phyloP scores from a whole-genome alignment of 2,797 vertebrate species.

The Pelochelys cantorii region DNA sequence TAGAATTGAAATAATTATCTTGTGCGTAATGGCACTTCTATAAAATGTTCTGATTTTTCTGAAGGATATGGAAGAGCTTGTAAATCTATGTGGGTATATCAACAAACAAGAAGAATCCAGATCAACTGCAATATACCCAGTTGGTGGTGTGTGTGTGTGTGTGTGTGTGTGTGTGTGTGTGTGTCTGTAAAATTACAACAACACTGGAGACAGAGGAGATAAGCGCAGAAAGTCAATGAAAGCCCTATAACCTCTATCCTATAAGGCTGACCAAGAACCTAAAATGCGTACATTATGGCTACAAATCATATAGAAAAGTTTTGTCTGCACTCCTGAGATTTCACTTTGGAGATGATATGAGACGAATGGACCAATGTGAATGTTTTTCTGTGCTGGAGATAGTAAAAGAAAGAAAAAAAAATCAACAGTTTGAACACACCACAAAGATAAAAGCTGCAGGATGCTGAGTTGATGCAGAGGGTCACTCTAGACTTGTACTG shows the following conservation, averaged over 20 bases:
- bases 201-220: fast-evolving
- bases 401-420: background rate
- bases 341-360: background rate
- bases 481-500: background rate
- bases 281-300: background rate
- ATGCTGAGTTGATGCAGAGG: background rate
- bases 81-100: background rate
- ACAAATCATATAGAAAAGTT: fast-evolving
- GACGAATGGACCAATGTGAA: background rate
- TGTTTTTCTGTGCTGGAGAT: background rate
- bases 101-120: fast-evolving
- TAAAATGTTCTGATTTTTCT: background rate
- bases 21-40: background rate
- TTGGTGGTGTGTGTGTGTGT: too few species aligned
- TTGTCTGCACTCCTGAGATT: background rate
- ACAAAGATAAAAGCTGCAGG: background rate
- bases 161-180: background rate
- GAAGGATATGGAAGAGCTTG: background rate
- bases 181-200: background rate
- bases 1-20: background rate
- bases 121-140: too few species aligned
- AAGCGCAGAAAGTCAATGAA: background rate
- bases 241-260: background rate
- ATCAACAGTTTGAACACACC: background rate
- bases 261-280: background rate